Base-by-base conservation (phyloP, 2,113 vertebrate species). In the Alouatta palliata region DNA sequence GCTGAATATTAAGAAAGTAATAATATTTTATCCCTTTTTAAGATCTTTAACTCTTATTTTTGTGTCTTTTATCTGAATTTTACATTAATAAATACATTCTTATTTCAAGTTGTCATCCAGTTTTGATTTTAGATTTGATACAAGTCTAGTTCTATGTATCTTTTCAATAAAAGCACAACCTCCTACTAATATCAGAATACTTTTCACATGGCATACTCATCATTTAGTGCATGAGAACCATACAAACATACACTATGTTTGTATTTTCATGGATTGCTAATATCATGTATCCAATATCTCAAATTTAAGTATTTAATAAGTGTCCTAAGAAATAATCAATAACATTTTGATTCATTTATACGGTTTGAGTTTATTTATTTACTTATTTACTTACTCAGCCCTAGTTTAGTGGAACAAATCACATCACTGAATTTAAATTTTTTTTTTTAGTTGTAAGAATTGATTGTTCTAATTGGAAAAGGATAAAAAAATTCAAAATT, bases 21-120 rank as follows among this genome's bases (percentile, higher is more conserved):
- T 87, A 90, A 64, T 90, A 96, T 87, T 94, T 75, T 90, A 66
- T 90, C 81, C 7, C 8, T 75, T 92, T 12, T 76, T 80, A 91
- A 66, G 5, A 64, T 95, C 10, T 64, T 96, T 89, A 85, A 85
- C 11, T 89, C 8, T 45, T 52, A 66, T 64, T 32, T 64, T 27
- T 76, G 8, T 20, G 32, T 85, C 35, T 88, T 70, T 11, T 96
- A 3, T 86, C 30, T 91, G 77, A 4, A 68, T 91, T 94, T 92
- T 95, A 87, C 8, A 92, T 85, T 92, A 87, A 87, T 40, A 91
- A 64, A 58, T 66, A 5, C 3, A 71, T 73, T 88, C 3, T 8
- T 76, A 61, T 32, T 66, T 2, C 19, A 10, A 82, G 8, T 87
- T 85, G 10, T 56, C 68, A 70, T 43, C 95, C 27, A 61, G 14